These are phyloP conservation scores for Anoura caudifer DNA, from an alignment of 2,113 vertebrate species.

Conservation along the genomic window DNA sequence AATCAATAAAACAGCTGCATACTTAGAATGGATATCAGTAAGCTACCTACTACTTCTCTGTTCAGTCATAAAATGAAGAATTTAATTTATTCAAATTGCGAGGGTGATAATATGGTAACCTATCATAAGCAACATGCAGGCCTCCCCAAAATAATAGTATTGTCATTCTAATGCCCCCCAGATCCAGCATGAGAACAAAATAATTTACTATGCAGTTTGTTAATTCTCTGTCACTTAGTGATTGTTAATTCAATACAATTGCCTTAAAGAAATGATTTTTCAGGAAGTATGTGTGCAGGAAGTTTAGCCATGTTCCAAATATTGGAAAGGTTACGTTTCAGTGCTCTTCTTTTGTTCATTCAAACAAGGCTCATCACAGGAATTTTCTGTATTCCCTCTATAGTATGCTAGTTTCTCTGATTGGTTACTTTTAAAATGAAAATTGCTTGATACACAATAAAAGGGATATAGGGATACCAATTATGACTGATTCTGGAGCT, in stretches of 20 bases:
- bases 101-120: background rate
- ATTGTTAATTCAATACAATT: background rate
- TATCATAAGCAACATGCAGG: background rate
- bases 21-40: background rate
- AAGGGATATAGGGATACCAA: background rate
- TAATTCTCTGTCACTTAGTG: background rate
- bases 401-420: background rate
- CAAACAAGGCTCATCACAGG: background rate
- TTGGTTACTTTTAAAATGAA: background rate
- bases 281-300: background rate
- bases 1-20: conserved; percentile 38
- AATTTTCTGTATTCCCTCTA: background rate
- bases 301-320: background rate
- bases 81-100: conserved; percentile 3
- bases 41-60: background rate
- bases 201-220: background rate
- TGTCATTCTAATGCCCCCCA: background rate
- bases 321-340: background rate
- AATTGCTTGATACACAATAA: background rate
- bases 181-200: background rate
- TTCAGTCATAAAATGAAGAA: background rate
- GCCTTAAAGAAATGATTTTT: background rate
- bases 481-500: background rate
- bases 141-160: background rate
- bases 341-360: background rate